Conservation (phyloP, 2,888 invertebrate species). For the Dolichomitus sp. region DNA sequence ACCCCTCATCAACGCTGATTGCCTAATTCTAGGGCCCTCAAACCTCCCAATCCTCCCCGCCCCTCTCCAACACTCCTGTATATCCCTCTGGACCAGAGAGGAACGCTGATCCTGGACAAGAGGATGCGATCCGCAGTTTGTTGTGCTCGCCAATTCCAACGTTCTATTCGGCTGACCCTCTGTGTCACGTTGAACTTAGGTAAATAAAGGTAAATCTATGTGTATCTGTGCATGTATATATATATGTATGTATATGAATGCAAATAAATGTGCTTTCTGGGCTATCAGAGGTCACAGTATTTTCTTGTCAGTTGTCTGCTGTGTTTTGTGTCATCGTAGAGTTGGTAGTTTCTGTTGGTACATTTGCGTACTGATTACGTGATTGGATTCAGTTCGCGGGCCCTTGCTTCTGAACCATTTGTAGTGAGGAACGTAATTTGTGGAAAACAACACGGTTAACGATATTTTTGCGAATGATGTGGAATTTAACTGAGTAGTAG, state of each 20-base stretch:
- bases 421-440: neutral
- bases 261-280: neutral
- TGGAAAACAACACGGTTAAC: no score
- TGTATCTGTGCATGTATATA: neutral
- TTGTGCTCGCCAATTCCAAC: slow-evolving; percentile 62
- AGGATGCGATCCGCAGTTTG: slow-evolving; percentile 70
- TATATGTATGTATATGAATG: neutral
- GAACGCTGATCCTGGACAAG: slow-evolving; percentile 71
- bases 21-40: slow-evolving; percentile 85
- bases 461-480: no score
- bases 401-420: neutral
- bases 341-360: neutral
- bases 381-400: neutral
- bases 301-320: slow-evolving; percentile 1
- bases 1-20: slow-evolving; percentile 85
- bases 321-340: neutral
- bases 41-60: slow-evolving; percentile 70
- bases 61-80: slow-evolving; percentile 56
- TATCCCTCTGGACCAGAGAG: slow-evolving; percentile 67
- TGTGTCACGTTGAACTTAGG: slow-evolving; percentile 37
- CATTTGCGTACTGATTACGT: neutral
- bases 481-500: no score
- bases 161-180: slow-evolving; percentile 48
- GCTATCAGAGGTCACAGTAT: neutral
- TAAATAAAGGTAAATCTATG: slow-evolving; percentile 8